Conservation (phyloP, 2,797 vertebrate genomes). For the Cheirogaleus major region DNA sequence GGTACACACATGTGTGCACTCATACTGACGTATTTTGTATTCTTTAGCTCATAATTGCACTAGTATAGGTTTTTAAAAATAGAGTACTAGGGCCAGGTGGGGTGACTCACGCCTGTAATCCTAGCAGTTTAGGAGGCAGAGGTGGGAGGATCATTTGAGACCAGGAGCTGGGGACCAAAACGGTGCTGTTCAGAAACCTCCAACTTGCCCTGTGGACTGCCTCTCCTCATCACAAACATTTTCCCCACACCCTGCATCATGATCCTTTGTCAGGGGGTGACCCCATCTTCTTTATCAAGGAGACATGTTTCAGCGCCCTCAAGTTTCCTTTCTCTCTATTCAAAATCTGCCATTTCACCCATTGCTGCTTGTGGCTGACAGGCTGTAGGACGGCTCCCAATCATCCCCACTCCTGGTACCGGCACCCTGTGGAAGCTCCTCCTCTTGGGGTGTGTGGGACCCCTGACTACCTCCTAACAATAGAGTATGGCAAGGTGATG, state of each 20-base stretch:
- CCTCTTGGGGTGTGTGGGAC: not conserved
- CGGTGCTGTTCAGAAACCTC: not conserved
- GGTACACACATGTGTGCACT: not conserved
- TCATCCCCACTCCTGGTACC: not conserved
- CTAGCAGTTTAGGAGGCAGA: not conserved
- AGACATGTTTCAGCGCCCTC: not conserved
- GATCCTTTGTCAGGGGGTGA: not conserved
- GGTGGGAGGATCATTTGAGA: not conserved
- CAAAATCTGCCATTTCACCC: not conserved
- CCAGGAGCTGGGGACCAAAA: not conserved
- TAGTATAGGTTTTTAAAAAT: slow-evolving; percentile 9
- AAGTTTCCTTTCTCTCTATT: not conserved
- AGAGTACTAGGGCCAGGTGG: not conserved
- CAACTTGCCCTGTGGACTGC: not conserved
- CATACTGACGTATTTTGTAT: not conserved
- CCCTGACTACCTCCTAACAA: not conserved
- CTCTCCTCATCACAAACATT: not conserved
- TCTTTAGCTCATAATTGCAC: not conserved
- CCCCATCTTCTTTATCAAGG: not conserved
- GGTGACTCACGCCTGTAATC: not conserved
- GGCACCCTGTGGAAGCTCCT: not conserved
- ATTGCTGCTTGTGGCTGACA: not conserved
- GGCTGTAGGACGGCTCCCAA: not conserved
- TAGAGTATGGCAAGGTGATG: not conserved
- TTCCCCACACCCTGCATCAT: too few relatives aligned